Evolutionary conservation across 2,113 vertebrate species (phyloP).

Genomic region (Odontesthes bonariensis): DNA sequence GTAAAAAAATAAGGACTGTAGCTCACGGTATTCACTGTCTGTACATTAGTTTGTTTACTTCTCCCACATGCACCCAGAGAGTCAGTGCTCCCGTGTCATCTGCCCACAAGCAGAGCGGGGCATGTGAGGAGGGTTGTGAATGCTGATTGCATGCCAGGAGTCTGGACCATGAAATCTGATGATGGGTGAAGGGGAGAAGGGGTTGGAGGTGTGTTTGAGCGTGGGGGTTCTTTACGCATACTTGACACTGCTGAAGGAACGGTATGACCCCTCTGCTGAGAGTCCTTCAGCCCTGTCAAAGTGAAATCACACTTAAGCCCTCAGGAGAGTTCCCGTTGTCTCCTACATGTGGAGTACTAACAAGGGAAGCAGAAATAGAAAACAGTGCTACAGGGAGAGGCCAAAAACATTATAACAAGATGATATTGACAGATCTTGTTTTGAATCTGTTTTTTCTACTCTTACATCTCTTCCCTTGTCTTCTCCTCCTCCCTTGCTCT

Average conservation of each 20-base stretch:
- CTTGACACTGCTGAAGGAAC: conserved; percentile 66
- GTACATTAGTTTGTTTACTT: conserved; percentile 49
- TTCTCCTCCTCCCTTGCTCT: background rate
- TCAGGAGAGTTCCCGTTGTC: conserved; percentile 18
- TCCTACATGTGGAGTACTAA: conserved; percentile 22
- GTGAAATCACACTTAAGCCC: conserved; percentile 21
- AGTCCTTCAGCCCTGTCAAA: conserved; percentile 33
- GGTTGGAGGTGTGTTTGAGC: background rate
- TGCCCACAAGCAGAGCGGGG: conserved; percentile 32
- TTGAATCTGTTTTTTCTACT: conserved; percentile 24
- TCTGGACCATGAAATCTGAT: conserved; percentile 62
- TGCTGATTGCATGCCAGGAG: conserved; percentile 26
- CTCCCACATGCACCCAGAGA: background rate
- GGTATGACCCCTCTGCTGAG: conserved; percentile 42
- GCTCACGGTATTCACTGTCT: background rate
- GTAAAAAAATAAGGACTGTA: background rate
- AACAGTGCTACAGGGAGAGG: background rate
- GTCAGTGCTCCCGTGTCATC: conserved; percentile 32
- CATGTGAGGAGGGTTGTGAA: conserved; percentile 28
- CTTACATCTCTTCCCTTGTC: background rate
- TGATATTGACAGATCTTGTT: conserved; percentile 40
- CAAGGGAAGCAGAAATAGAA: conserved; percentile 35
- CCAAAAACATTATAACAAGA: conserved; percentile 36
- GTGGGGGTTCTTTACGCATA: conserved; percentile 25
- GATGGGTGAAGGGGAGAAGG: conserved; percentile 22